A percentile compares a stretch with the other conserved stretches of the same genome.
phyloP scores from a whole-genome alignment of 2,888 invertebrate genomes.

The Eupithecia inturbata region DNA sequence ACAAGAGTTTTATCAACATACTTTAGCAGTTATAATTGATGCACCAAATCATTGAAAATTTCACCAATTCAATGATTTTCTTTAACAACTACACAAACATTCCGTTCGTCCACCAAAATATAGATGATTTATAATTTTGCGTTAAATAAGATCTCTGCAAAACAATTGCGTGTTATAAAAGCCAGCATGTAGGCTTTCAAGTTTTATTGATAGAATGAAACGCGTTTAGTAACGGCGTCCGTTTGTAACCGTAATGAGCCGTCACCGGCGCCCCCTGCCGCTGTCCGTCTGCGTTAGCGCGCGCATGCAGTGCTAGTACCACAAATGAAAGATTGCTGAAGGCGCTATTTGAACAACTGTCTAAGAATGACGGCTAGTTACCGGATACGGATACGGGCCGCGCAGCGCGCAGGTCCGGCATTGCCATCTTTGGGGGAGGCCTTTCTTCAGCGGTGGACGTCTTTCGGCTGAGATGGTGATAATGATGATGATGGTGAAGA shows the following conservation, averaged over 20 bases:
- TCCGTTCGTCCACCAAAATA: neutral
- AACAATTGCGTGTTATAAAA: conserved; percentile 29
- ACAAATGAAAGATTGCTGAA: neutral
- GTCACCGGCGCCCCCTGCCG: conserved; percentile 46
- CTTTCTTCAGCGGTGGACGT: neutral
- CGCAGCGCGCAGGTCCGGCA: neutral
- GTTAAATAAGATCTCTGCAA: neutral
- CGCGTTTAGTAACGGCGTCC: conserved; percentile 42
- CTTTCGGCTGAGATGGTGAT: neutral
- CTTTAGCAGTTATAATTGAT: neutral
- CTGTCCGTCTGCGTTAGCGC: conserved; percentile 46
- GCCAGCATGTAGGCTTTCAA: conserved; percentile 31
- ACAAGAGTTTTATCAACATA: neutral
- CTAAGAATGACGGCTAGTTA: neutral
- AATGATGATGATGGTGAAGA: too few relatives aligned
- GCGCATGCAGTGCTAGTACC: conserved; percentile 8
- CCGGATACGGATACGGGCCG: too few relatives aligned
- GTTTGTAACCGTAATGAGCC: conserved; percentile 48
- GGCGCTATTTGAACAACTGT: neutral
- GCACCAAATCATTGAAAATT: neutral
- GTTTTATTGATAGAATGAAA: conserved; percentile 51
- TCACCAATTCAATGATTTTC: neutral
- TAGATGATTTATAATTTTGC: neutral
- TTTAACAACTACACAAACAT: neutral
- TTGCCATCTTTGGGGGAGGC: neutral